Evolutionary conservation across 2,888 invertebrate species (phyloP).

Genomic region (Cheilosia scutellata): DNA sequence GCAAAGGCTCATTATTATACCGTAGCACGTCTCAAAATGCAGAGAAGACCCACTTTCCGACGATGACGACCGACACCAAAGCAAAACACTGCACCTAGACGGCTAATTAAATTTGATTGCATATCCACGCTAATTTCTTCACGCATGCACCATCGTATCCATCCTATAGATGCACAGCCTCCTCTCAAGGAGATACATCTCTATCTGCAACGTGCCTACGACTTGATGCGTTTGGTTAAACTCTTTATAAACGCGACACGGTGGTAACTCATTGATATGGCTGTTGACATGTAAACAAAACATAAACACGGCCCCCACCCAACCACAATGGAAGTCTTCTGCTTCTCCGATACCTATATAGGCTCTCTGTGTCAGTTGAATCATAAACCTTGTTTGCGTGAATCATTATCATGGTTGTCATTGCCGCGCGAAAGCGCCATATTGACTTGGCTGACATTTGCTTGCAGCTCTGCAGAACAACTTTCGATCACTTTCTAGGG

Average conservation of each 20-base stretch:
- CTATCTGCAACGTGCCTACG: constrained; percentile 12
- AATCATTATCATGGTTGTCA: constrained; percentile 25
- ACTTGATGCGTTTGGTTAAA: constrained; percentile 31
- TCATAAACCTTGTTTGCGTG: constrained; percentile 43
- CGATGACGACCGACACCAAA: constrained; percentile 10
- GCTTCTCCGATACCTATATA: neutral
- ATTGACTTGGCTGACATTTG: constrained; percentile 17
- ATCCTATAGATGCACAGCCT: constrained; percentile 3
- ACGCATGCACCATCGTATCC: constrained; percentile 9
- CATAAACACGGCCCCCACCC: neutral
- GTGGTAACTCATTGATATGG: constrained; percentile 29
- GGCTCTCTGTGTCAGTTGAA: neutral
- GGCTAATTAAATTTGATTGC: constrained; percentile 57
- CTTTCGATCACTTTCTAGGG: constrained; percentile 57
- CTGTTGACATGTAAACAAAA: constrained; percentile 33
- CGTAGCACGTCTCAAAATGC: constrained; percentile 10
- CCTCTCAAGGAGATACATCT: neutral
- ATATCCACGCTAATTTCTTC: constrained; percentile 32
- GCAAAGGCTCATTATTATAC: constrained; percentile 17
- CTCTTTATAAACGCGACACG: constrained; percentile 16
- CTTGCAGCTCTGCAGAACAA: constrained; percentile 20
- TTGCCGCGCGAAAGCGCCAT: constrained; percentile 32
- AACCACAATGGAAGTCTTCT: constrained; percentile 5
- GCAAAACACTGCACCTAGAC: constrained; percentile 11
- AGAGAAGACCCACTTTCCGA: constrained; percentile 31